Evolutionary conservation across 2,888 invertebrate species (phyloP).

Genomic region (Apocheima hispidaria): DNA sequence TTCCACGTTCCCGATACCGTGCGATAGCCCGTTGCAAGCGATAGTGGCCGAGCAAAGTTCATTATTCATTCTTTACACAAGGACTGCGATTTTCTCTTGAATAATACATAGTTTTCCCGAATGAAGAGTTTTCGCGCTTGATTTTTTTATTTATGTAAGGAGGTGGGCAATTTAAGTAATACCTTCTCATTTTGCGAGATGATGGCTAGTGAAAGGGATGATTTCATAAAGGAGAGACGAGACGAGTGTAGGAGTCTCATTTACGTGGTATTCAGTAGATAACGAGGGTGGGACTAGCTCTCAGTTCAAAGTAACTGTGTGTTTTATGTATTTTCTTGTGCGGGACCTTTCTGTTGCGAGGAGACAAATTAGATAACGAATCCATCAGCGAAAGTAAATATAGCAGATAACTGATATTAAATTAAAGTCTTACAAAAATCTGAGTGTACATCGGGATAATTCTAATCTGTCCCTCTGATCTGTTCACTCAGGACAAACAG

Average conservation of each 20-base stretch:
- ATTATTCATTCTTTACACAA: constrained; percentile 54
- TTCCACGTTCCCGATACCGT: constrained; percentile 36
- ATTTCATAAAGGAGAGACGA: constrained; percentile 61
- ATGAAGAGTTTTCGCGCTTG: constrained; percentile 39
- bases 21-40: constrained; percentile 38
- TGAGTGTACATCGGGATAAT: no score
- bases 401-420: constrained; percentile 37
- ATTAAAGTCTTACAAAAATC: constrained; percentile 37
- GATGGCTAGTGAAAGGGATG: constrained; percentile 59
- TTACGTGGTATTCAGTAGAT: constrained; percentile 69
- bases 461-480: no score
- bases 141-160: constrained; percentile 36
- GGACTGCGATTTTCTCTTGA: constrained; percentile 52
- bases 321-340: constrained; percentile 23
- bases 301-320: constrained; percentile 50
- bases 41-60: constrained; percentile 42
- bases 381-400: constrained; percentile 40
- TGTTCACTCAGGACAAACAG: no score
- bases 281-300: constrained; percentile 63
- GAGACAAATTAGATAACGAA: constrained; percentile 40
- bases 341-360: constrained; percentile 33
- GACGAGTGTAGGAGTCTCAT: constrained; percentile 61
- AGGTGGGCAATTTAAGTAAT: constrained; percentile 34
- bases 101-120: constrained; percentile 55
- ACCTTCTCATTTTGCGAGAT: constrained; percentile 45